phyloP scores from a whole-genome alignment of 2,113 vertebrate species.

The Pelvicachromis taeniatus region DNA sequence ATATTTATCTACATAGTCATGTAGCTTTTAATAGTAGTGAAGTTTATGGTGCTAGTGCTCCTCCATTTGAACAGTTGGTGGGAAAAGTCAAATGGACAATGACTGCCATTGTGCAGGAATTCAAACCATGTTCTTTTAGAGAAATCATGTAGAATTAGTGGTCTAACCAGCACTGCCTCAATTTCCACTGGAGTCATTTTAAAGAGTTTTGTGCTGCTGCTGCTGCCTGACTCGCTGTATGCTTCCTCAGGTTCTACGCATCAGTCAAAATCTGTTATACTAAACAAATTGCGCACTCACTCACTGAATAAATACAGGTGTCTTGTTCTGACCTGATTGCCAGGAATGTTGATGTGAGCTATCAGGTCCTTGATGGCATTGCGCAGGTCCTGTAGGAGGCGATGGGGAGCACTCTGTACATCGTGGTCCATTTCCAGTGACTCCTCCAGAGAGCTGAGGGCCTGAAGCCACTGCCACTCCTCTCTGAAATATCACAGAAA shows the following conservation, averaged over 20 bases:
- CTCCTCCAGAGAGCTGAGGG: slow-evolving; percentile 74
- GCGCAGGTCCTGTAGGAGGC: slow-evolving; percentile 81
- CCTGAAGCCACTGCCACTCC: slow-evolving; percentile 90
- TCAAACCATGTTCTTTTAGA: slow-evolving; percentile 31
- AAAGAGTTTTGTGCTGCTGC: slow-evolving; percentile 6
- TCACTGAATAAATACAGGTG: not conserved
- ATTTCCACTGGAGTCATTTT: slow-evolving; percentile 12
- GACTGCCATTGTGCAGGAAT: slow-evolving; percentile 31
- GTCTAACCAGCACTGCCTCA: slow-evolving; percentile 39
- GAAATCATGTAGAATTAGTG: slow-evolving; percentile 45
- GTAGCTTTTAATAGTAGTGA: not conserved
- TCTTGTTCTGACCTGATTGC: slow-evolving; percentile 79
- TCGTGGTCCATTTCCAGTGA: slow-evolving; percentile 64
- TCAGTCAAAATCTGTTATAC: not conserved
- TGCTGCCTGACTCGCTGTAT: not conserved
- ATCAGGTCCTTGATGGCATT: slow-evolving; percentile 81
- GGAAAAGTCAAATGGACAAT: slow-evolving; percentile 26
- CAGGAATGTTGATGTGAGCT: slow-evolving; percentile 78
- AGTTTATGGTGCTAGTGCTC: not conserved
- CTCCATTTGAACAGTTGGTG: slow-evolving; percentile 7
- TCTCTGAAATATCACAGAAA: slow-evolving; percentile 67
- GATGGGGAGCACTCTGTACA: slow-evolving; percentile 73
- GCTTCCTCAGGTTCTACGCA: not conserved
- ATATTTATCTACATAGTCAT: not conserved
- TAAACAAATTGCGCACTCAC: not conserved